Percentiles rank a stretch among this genome's conserved stretches.
phyloP scores from a whole-genome alignment of 2,888 invertebrate species.

The Melieria picta region DNA sequence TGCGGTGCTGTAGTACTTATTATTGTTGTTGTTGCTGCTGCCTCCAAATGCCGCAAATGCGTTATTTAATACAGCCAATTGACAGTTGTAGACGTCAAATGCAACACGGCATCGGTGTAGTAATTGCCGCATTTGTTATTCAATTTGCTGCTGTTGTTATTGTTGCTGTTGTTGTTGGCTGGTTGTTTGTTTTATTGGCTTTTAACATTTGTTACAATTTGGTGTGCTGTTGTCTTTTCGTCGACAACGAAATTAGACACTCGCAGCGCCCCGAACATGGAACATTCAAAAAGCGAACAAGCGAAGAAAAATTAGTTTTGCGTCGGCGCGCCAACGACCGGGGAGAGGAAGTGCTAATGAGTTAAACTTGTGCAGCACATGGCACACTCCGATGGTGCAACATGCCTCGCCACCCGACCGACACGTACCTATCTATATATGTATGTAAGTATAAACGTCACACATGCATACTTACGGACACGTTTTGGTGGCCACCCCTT shows the following conservation, averaged over 20 bases:
- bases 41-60: conserved; percentile 47
- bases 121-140: conserved; percentile 27
- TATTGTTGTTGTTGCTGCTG: conserved; percentile 1
- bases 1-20: background rate
- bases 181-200: conserved; percentile 17
- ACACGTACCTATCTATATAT: background rate
- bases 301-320: background rate
- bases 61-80: conserved; percentile 57
- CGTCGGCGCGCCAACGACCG: conserved; percentile 7
- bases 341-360: conserved; percentile 47
- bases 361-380: conserved; percentile 44
- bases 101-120: conserved; percentile 28
- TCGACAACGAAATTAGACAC: no score
- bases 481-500: no score
- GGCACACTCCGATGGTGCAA: conserved; percentile 29
- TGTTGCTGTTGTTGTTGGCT: background rate
- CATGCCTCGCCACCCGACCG: background rate
- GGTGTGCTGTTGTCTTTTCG: no score
- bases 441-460: conserved; percentile 3
- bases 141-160: conserved; percentile 8
- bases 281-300: conserved; percentile 5
- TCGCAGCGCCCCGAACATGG: background rate
- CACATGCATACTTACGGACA: background rate
- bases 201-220: background rate
- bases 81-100: conserved; percentile 46